These are phyloP conservation scores for Sipha flava DNA, from an alignment of 1,140 invertebrate genomes.

Conservation along the genomic window DNA sequence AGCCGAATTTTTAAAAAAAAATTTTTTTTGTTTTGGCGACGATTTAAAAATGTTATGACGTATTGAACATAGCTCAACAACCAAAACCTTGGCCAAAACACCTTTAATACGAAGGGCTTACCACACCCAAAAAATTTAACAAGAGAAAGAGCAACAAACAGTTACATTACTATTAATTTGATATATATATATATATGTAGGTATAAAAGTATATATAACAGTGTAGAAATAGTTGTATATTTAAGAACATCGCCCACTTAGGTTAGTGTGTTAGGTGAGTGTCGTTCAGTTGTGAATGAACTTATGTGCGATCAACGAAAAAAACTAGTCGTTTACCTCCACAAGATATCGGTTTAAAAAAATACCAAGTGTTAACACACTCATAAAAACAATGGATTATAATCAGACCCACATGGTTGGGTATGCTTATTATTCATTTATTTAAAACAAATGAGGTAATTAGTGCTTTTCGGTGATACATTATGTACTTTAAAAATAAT, in stretches of 20 bases:
- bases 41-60: neutral
- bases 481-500: neutral
- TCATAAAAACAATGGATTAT: slow-evolving; percentile 11
- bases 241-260: neutral
- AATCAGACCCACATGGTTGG: slow-evolving; percentile 12
- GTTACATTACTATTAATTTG: neutral
- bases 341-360: neutral
- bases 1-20: neutral
- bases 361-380: neutral
- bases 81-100: neutral
- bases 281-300: neutral
- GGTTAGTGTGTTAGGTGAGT: neutral
- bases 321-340: neutral
- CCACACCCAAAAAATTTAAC: neutral
- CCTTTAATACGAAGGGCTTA: neutral
- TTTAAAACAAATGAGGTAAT: slow-evolving; percentile 13
- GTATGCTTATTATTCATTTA: slow-evolving; percentile 4
- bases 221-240: neutral
- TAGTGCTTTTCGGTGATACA: neutral
- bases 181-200: neutral
- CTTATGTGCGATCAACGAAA: neutral
- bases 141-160: neutral
- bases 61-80: neutral
- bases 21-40: neutral
- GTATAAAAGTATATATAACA: too few relatives aligned